phyloP scores from a whole-genome alignment of 2,797 vertebrate species.

The Brachymystax lenok region DNA sequence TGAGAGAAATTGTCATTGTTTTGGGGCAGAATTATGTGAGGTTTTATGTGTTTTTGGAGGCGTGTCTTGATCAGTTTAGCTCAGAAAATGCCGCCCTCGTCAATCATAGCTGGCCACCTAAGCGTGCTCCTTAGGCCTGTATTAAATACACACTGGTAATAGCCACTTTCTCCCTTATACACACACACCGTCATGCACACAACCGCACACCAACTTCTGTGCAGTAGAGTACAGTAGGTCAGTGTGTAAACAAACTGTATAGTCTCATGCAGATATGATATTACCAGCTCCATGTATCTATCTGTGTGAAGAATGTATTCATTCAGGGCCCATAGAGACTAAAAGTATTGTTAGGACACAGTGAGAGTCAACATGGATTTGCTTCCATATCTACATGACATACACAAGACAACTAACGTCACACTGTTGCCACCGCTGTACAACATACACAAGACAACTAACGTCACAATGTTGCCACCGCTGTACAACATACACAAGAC shows the following conservation, averaged over 20 bases:
- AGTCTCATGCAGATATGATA: too few relatives aligned
- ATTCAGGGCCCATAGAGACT: neutral
- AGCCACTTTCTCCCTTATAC: neutral
- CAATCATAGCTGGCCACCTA: too few relatives aligned
- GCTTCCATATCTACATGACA: neutral
- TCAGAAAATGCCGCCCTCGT: too few relatives aligned
- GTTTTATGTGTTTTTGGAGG: too few relatives aligned
- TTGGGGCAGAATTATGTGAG: too few relatives aligned
- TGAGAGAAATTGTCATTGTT: too few relatives aligned
- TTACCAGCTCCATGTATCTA: neutral
- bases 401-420: neutral
- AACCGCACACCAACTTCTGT: neutral
- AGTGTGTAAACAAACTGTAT: conserved; percentile 35
- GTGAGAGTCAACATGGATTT: neutral
- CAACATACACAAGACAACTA: neutral
- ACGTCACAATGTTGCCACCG: too few relatives aligned
- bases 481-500: too few relatives aligned
- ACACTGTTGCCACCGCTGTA: neutral
- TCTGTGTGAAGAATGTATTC: neutral
- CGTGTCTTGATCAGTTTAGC: too few relatives aligned
- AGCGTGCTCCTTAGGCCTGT: neutral
- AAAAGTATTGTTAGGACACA: neutral
- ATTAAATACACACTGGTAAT: conserved; percentile 7
- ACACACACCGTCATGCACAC: conserved; percentile 14
- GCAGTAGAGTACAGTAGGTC: conserved; percentile 11